Evolutionary conservation across 2,113 vertebrate genomes (phyloP).

Genomic region (Promerops cafer): DNA sequence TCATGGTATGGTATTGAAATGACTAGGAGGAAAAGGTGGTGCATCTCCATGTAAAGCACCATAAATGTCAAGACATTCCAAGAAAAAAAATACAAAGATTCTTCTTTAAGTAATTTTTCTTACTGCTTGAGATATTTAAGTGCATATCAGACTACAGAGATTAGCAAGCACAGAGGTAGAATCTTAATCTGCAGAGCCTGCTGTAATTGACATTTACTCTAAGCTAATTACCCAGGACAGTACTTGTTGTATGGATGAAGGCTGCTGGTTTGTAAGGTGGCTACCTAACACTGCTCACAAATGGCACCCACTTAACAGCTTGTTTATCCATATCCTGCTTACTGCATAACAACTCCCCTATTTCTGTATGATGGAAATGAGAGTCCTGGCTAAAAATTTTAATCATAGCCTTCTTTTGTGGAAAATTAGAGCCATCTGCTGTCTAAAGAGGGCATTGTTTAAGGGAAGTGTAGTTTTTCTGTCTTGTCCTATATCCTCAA

Average conservation of each 20-base stretch:
- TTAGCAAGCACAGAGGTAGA: background rate
- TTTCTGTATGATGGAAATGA: background rate
- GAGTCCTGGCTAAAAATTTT: background rate
- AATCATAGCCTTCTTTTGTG: background rate
- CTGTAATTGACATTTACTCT: background rate
- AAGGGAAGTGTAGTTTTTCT: background rate
- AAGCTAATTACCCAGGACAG: background rate
- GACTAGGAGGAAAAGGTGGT: background rate
- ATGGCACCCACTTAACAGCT: background rate
- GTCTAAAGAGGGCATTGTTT: conserved; percentile 17
- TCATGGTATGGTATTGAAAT: background rate
- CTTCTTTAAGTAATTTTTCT: background rate
- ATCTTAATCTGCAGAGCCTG: background rate
- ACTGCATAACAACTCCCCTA: background rate
- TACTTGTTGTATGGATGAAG: background rate
- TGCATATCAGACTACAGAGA: background rate
- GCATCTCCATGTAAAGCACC: background rate
- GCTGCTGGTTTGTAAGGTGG: background rate
- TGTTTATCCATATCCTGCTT: background rate
- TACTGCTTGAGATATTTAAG: background rate
- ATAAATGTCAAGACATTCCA: background rate
- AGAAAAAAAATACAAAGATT: background rate
- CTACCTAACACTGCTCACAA: background rate
- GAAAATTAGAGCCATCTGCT: conserved; percentile 71
- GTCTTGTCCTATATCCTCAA: background rate